Conservation (phyloP, 2,797 vertebrate species). For the Gymnopithys bicolor region DNA sequence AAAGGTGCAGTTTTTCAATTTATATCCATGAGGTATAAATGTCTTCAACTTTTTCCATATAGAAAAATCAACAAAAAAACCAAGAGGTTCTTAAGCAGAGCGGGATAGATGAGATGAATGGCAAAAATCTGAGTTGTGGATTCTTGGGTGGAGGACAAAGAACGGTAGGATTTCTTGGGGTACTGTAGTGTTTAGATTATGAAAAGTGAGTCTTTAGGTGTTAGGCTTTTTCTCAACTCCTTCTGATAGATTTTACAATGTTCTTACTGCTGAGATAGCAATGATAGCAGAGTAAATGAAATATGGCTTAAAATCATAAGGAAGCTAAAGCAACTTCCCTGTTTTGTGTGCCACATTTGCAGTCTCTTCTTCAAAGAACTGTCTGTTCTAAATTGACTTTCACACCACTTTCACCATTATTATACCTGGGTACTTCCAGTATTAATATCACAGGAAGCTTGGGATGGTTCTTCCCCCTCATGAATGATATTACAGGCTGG, state of each 20-base stretch:
- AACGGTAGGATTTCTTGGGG: not conserved
- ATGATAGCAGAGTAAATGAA: not conserved
- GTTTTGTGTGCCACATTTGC: not conserved
- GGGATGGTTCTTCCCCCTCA: not conserved
- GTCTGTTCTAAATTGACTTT: constrained; percentile 18
- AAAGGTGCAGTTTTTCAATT: not conserved
- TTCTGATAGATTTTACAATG: not conserved
- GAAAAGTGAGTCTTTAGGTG: not conserved
- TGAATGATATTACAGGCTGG: not conserved
- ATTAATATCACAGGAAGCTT: not conserved
- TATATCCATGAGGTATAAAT: not conserved
- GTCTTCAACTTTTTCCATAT: not conserved
- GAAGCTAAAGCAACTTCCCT: not conserved
- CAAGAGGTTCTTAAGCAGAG: not conserved
- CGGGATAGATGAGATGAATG: accelerated
- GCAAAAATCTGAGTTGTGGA: not conserved
- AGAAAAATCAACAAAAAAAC: not conserved
- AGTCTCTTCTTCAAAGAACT: not conserved
- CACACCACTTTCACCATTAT: not conserved
- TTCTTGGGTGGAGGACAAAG: not conserved
- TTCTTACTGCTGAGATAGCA: not conserved
- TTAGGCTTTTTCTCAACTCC: not conserved
- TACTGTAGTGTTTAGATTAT: not conserved
- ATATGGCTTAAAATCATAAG: not conserved
- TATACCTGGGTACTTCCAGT: not conserved